phyloP scores from a whole-genome alignment of 1,140 invertebrate species.

The Helicoverpa zea region DNA sequence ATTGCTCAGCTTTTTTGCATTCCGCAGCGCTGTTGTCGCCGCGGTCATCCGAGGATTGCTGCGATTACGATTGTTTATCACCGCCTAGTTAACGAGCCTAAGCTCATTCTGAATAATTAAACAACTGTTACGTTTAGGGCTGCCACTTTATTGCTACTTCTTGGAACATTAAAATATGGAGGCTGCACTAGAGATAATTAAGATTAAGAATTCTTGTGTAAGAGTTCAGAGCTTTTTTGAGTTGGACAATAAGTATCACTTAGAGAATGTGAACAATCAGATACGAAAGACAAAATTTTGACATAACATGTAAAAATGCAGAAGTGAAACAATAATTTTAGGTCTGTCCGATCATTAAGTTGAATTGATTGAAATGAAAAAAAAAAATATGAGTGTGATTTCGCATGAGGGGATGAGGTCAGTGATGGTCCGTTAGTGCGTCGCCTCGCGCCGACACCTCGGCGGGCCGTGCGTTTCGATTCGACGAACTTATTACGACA shows the following conservation, averaged over 20 bases:
- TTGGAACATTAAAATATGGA: neutral
- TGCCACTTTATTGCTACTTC: constrained; percentile 28
- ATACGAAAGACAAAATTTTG: neutral
- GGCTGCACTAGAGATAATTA: neutral
- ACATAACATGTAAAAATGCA: neutral
- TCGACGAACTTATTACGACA: constrained; percentile 83
- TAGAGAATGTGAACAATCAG: neutral
- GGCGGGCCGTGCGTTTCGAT: constrained; percentile 72
- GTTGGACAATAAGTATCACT: no score
- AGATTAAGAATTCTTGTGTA: neutral
- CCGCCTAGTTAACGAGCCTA: constrained; percentile 56
- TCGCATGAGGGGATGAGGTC: constrained; percentile 76
- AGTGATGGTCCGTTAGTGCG: constrained; percentile 78
- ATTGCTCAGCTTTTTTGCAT: constrained; percentile 74
- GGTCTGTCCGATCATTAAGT: constrained; percentile 43
- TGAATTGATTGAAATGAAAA: constrained; percentile 32
- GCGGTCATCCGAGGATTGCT: constrained; percentile 56
- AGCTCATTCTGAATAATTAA: constrained; percentile 50
- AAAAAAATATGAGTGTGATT: constrained; percentile 69
- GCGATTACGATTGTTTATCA: constrained; percentile 67
- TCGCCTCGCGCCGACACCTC: constrained; percentile 67
- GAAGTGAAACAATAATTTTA: neutral
- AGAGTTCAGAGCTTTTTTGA: no score
- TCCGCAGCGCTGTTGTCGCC: constrained; percentile 59
- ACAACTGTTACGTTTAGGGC: constrained; percentile 45